Evolutionary conservation across 1,140 invertebrate genomes (phyloP), one percentile per base, ranked within the genome.

Genomic region (Aphelenchoides besseyi): DNA sequence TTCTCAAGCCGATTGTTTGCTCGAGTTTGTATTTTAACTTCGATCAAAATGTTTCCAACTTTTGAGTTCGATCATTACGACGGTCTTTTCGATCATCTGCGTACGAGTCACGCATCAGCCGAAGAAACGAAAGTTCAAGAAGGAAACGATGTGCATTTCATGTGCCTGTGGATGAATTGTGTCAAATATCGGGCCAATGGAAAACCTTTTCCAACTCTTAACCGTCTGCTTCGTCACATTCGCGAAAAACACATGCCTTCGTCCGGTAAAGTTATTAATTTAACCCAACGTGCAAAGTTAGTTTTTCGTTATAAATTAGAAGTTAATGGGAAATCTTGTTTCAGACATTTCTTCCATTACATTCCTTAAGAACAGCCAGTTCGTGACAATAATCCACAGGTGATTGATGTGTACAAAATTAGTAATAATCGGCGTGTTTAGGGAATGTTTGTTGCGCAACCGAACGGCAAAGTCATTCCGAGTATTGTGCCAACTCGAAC

Each of bases 181-280:
- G 89, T 92, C 62, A 91, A 91, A 79, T 91, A 18, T 89, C 91
- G 77, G 74, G 85, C 85, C 79, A 82, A 77, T 37, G 77, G 77
- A 28, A 81, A 83, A 68, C 92, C 92, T 1, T 96, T 96, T 84
- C 93, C 93, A 5, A 92, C 91, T 86, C 87, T 95, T 69, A 89
- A 91, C 70, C 88, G 93, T 26, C 87, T 96, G 12, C 88, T 92
- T 33, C 88, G 93, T n/a, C 94, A 96, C 84, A 92, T 94, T 3
- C 89, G 92, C 57, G 94, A 96, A 85, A 90, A 95, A 54, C 94
- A 96, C 84, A 90, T 96, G 75, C 94, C 94, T 85, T 90, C 91
- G 28, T 90, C 82, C 28, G 68, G 72, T 26, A 75, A 82, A 69
- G 70, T 57, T 18, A 71, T 86, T 33, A 73, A 75, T 69, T 81